phyloP scores from a whole-genome alignment of 92 coral and sea anemone genomes.

The Hydrozoanthus gracilis region DNA sequence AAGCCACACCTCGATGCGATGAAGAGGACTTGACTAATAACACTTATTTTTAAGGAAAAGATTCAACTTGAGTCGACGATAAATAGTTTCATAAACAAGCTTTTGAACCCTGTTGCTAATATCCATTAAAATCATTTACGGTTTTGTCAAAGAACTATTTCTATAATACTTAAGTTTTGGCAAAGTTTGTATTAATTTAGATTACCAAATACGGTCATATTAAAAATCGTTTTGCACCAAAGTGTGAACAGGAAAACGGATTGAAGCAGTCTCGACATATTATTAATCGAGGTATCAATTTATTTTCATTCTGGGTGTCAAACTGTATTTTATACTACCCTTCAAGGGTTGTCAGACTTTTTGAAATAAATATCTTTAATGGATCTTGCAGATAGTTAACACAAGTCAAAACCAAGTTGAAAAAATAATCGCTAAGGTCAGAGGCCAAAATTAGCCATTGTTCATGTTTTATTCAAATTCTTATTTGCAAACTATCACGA shows the following conservation, averaged over 20 bases:
- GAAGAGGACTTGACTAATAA: neutral
- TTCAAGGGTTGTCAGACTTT: slow-evolving; percentile 32
- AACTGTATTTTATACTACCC: slow-evolving; percentile 35
- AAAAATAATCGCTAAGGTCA: slow-evolving; percentile 27
- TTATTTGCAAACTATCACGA: neutral
- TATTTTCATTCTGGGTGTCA: slow-evolving; percentile 45
- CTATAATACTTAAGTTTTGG: neutral
- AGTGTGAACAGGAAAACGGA: slow-evolving; percentile 45
- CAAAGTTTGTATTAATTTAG: slow-evolving; percentile 13
- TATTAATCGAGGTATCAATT: slow-evolving; percentile 47
- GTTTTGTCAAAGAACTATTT: neutral
- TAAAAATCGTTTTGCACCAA: neutral
- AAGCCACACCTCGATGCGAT: slow-evolving; percentile 18
- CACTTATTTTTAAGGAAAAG: neutral
- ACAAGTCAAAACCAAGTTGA: slow-evolving; percentile 26
- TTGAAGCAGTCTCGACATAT: slow-evolving; percentile 43
- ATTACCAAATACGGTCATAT: slow-evolving; percentile 50
- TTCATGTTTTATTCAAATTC: neutral
- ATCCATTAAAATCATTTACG: neutral
- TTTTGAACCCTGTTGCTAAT: neutral
- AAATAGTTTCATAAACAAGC: neutral
- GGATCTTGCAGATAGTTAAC: slow-evolving; percentile 26
- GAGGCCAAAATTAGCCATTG: slow-evolving; percentile 35
- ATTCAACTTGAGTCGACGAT: neutral
- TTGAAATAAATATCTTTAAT: slow-evolving; percentile 1